phyloP scores from a whole-genome alignment of 23 tunicate species.

The Ciona savignyi region DNA sequence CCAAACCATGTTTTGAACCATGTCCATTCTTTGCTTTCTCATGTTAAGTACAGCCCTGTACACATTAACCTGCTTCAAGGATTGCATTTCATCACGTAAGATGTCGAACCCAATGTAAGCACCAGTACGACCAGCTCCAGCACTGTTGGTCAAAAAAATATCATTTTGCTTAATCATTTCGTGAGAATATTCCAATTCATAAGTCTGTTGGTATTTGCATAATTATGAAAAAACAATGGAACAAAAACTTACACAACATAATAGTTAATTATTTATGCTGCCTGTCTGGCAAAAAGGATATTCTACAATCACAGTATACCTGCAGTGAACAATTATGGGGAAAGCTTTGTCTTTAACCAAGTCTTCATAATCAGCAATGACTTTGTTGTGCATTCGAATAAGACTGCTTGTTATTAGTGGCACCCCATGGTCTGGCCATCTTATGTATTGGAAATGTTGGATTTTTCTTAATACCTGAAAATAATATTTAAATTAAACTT shows the following conservation, averaged over 20 bases:
- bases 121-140: conserved; percentile 35
- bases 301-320: no score
- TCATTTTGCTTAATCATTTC: no score
- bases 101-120: conserved; percentile 26
- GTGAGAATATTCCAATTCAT: no score
- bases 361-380: neutral
- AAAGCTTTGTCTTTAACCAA: neutral
- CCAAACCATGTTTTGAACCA: conserved; percentile 22
- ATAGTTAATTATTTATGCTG: no score
- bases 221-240: no score
- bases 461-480: conserved; percentile 11
- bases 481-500: no score
- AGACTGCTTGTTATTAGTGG: conserved; percentile 31
- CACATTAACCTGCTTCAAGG: conserved; percentile 9
- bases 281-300: no score
- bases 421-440: conserved; percentile 63
- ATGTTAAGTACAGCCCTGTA: conserved; percentile 16
- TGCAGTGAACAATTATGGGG: conserved; percentile 44
- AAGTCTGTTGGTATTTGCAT: no score
- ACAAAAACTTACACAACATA: no score
- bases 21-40: conserved; percentile 20
- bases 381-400: conserved; percentile 10
- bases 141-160: no score
- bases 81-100: conserved; percentile 8
- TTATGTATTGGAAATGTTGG: conserved; percentile 26